Conservation (phyloP, 2,113 vertebrate species). For the Petrocephalus zakoni region DNA sequence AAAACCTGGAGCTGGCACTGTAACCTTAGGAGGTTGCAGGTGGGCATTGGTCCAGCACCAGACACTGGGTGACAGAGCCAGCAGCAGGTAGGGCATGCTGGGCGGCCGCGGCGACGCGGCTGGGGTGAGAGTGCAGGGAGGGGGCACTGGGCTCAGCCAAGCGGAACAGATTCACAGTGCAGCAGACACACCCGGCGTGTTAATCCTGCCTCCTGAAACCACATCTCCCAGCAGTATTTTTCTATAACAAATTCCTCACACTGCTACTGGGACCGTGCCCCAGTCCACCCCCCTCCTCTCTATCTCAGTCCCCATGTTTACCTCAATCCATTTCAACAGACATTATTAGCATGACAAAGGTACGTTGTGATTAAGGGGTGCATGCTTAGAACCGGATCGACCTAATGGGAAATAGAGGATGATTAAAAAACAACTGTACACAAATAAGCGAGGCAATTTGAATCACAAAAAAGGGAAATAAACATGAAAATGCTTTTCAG, state of each 20-base stretch:
- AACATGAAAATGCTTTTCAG: not conserved
- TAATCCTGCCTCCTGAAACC: conserved; percentile 31
- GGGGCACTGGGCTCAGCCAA: not conserved
- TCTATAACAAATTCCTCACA: conserved; percentile 26
- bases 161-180: conserved; percentile 20
- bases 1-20: not conserved
- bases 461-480: not conserved
- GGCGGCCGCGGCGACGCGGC: not conserved
- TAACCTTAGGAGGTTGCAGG: not conserved
- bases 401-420: conserved; percentile 6
- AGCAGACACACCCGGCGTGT: conserved; percentile 24
- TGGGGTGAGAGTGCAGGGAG: not conserved
- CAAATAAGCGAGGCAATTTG: not conserved
- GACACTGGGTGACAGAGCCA: not conserved
- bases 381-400: not conserved
- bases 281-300: not conserved
- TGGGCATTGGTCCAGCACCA: not conserved
- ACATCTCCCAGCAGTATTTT: not conserved
- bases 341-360: conserved; percentile 13
- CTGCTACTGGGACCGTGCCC: conserved; percentile 16
- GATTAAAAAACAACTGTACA: not conserved
- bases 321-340: not conserved
- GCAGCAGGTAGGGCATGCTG: not conserved
- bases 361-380: not conserved
- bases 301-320: not conserved